phyloP scores from a whole-genome alignment of 2,797 vertebrate genomes.

The Carapus acus region DNA sequence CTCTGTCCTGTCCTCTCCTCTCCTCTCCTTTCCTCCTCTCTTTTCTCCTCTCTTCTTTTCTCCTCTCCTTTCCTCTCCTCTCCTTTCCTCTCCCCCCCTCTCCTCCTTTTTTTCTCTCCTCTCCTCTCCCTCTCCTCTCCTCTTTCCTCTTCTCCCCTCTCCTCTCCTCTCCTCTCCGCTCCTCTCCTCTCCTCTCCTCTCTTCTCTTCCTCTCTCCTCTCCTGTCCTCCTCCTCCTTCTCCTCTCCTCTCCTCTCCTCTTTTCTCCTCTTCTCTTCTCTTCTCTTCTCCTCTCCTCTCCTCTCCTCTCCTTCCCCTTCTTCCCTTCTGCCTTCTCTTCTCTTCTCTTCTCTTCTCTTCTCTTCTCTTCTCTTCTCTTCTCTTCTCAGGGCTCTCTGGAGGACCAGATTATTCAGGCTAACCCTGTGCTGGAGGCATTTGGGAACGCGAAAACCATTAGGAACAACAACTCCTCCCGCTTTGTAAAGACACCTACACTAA shows the following conservation, averaged over 20 bases:
- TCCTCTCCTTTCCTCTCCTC: slow-evolving; percentile 4
- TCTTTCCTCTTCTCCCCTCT: neutral
- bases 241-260: slow-evolving; percentile 26
- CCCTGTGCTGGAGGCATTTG: slow-evolving; percentile 66
- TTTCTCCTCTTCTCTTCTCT: slow-evolving; percentile 1
- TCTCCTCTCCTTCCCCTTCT: neutral
- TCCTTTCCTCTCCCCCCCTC: neutral
- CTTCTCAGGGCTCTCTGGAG: slow-evolving; percentile 58
- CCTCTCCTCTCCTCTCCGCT: neutral
- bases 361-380: slow-evolving; percentile 10
- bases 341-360: neutral
- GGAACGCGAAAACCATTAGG: slow-evolving; percentile 70
- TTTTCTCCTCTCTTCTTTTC: too few relatives aligned
- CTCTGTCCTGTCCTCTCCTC: too few relatives aligned
- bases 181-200: neutral
- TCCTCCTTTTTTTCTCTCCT: neutral
- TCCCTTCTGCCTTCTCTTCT: neutral
- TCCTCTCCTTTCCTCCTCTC: too few relatives aligned
- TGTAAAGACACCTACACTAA: slow-evolving; percentile 35
- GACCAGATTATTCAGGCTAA: slow-evolving; percentile 72
- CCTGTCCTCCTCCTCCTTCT: slow-evolving; percentile 26
- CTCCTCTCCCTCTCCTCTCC: neutral
- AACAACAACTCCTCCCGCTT: slow-evolving; percentile 74
- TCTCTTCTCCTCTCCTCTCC: neutral
- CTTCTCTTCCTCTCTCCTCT: slow-evolving; percentile 3